Conservation (phyloP, 2,113 vertebrate species). For the Procapra przewalskii region DNA sequence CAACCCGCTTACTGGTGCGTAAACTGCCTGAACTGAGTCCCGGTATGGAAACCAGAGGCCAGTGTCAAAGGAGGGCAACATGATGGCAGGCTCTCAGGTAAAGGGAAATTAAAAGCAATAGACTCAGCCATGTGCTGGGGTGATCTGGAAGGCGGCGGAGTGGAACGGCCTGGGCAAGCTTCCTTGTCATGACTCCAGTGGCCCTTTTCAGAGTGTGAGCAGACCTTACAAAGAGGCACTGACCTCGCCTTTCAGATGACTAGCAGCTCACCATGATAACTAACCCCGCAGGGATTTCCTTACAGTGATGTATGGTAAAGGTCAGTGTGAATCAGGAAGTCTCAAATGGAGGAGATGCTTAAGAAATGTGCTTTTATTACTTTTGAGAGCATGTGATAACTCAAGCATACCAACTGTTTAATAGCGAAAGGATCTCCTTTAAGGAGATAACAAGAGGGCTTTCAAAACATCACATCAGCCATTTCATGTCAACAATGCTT, state of each 20-base stretch:
- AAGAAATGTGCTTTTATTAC: neutral
- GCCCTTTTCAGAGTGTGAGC: conserved; percentile 28
- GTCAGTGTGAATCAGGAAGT: neutral
- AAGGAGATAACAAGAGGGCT: neutral
- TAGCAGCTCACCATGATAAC: neutral
- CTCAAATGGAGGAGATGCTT: neutral
- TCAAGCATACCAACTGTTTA: neutral
- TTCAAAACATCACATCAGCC: neutral
- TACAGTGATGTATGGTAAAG: conserved; percentile 11
- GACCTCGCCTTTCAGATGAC: conserved; percentile 38
- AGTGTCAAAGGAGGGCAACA: neutral
- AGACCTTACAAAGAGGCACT: conserved; percentile 43
- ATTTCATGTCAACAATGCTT: neutral
- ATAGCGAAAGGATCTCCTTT: neutral
- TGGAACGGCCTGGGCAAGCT: neutral
- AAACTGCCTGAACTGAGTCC: neutral
- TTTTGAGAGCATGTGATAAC: neutral
- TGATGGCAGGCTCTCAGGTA: neutral
- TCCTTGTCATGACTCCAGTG: conserved; percentile 14
- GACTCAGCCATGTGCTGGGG: neutral
- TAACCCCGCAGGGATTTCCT: neutral
- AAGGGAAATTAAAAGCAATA: neutral
- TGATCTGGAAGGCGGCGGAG: neutral
- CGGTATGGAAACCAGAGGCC: neutral
- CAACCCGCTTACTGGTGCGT: neutral